Conservation (phyloP, 2,797 vertebrate species). For the Urocyon cinereoargenteus region DNA sequence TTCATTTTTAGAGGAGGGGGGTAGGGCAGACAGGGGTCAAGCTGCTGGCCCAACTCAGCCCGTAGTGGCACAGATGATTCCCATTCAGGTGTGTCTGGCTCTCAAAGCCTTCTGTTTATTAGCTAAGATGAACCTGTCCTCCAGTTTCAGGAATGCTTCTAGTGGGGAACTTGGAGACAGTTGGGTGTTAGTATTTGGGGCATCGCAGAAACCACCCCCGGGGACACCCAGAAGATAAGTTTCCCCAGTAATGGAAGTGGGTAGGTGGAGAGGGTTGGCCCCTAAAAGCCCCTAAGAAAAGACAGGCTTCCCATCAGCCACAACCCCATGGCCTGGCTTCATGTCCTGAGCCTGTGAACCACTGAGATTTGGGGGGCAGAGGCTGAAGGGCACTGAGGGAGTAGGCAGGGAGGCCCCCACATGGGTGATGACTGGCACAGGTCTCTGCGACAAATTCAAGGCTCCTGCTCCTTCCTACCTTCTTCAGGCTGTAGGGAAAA, state of each 20-base stretch:
- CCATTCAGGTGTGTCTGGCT: background rate
- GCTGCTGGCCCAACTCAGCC: background rate
- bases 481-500: conserved; percentile 95
- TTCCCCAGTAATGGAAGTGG: background rate
- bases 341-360: background rate
- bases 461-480: conserved; percentile 89
- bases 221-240: background rate
- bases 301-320: rapidly evolving
- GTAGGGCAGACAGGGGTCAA: background rate
- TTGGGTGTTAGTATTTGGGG: background rate
- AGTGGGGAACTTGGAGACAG: background rate
- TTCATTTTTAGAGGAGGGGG: background rate
- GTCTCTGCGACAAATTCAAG: background rate
- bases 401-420: background rate
- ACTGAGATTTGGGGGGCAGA: background rate
- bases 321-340: background rate
- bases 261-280: background rate
- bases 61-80: background rate
- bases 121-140: background rate
- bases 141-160: background rate
- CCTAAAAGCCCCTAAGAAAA: background rate
- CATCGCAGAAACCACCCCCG: background rate
- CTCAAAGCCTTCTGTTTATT: background rate
- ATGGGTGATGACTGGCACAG: rapidly evolving
- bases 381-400: background rate